phyloP scores from a whole-genome alignment of 2,888 invertebrate species.

The Lampropteryx suffumata region DNA sequence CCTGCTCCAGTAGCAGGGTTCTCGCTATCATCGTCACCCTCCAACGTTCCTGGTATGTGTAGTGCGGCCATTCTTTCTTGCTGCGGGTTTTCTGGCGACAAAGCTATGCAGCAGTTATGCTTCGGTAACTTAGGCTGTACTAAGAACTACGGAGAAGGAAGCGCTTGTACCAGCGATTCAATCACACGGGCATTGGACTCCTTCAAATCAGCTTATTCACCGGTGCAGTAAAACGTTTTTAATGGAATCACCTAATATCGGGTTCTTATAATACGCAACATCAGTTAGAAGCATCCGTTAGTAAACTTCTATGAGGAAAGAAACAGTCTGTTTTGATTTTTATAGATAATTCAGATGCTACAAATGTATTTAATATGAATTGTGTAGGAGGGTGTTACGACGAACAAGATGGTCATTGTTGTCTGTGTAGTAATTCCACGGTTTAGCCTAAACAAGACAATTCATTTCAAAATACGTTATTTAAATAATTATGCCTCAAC shows the following conservation, averaged over 20 bases:
- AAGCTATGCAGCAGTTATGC: constrained; percentile 44
- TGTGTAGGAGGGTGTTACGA: too few relatives aligned
- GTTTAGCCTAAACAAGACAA: too few relatives aligned
- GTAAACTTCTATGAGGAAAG: too few relatives aligned
- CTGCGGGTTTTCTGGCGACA: constrained; percentile 42
- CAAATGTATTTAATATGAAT: too few relatives aligned
- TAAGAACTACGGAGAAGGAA: constrained; percentile 39
- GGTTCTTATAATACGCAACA: too few relatives aligned
- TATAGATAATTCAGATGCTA: too few relatives aligned
- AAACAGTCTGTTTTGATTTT: too few relatives aligned
- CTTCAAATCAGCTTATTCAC: constrained; percentile 53
- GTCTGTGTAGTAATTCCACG: too few relatives aligned
- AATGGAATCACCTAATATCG: constrained; percentile 21
- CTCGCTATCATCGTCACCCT: neutral
- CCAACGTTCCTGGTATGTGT: constrained; percentile 45
- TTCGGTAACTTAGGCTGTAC: constrained; percentile 54
- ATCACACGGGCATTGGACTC: constrained; percentile 49
- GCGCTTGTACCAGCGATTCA: constrained; percentile 45
- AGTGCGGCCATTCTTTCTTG: constrained; percentile 62
- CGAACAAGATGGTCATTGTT: too few relatives aligned
- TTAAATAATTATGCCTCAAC: too few relatives aligned
- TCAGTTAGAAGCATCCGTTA: too few relatives aligned
- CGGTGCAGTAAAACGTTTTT: constrained; percentile 37
- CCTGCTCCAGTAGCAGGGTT: neutral
- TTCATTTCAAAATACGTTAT: too few relatives aligned